phyloP scores from a whole-genome alignment of 1,140 invertebrate genomes.

The Dendroctonus valens region DNA sequence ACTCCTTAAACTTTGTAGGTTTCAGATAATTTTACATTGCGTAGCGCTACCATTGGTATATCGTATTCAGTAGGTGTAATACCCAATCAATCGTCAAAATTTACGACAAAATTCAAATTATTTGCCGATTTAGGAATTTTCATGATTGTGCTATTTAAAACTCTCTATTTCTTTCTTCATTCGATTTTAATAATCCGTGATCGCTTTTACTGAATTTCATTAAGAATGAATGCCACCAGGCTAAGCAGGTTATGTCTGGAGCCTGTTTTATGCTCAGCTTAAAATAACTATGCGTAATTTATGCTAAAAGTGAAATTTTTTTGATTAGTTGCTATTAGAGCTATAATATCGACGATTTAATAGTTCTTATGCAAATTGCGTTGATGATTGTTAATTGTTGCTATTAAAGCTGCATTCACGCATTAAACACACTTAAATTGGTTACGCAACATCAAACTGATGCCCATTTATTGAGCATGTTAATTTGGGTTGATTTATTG shows the following conservation, averaged over 20 bases:
- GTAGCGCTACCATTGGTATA: too few species aligned
- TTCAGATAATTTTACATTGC: too few species aligned
- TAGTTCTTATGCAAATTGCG: constrained; percentile 1
- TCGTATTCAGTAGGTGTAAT: too few species aligned
- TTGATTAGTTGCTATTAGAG: not conserved
- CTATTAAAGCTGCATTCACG: not conserved
- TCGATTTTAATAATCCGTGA: constrained; percentile 4
- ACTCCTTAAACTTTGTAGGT: too few species aligned
- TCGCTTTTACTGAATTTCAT: constrained; percentile 8
- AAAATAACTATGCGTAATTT: constrained; percentile 7
- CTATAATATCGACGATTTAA: not conserved
- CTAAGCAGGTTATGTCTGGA: constrained; percentile 8
- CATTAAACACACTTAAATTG: too few species aligned
- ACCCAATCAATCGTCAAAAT: too few species aligned
- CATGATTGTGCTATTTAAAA: constrained; percentile 9
- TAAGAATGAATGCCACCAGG: constrained; percentile 1
- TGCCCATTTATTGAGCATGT: too few species aligned
- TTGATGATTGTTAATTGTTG: not conserved
- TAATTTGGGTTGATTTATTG: too few species aligned
- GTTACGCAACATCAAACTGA: too few species aligned
- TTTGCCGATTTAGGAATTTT: constrained; percentile 9
- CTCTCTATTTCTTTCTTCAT: constrained; percentile 8
- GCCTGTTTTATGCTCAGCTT: not conserved
- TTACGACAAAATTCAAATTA: constrained; percentile 14
- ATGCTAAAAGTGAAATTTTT: constrained; percentile 7